A percentile compares a stretch with the other conserved stretches of the same genome.
Conservation (phyloP, 2,797 vertebrate species). For the Sarcoramphus papa region DNA sequence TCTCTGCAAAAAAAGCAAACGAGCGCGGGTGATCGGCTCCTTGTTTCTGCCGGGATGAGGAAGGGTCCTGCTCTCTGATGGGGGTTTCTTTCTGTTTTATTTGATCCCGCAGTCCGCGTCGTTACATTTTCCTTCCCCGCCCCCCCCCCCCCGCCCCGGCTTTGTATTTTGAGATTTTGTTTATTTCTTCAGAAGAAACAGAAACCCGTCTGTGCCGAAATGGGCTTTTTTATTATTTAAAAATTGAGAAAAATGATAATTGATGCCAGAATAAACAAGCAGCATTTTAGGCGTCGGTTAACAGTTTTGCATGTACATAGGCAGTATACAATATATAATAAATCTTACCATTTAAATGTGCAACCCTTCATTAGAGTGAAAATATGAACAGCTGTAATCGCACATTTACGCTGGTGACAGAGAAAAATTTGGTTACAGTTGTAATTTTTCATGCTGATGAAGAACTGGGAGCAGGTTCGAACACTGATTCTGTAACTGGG, state of each 20-base stretch:
- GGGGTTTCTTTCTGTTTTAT: neutral
- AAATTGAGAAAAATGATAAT: constrained; percentile 73
- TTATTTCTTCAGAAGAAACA: constrained; percentile 48
- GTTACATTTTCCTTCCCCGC: neutral
- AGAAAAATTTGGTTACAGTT: constrained; percentile 71
- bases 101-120: neutral
- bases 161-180: constrained; percentile 51
- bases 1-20: constrained; percentile 23
- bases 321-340: constrained; percentile 62
- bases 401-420: constrained; percentile 68
- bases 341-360: constrained; percentile 76
- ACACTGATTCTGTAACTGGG: constrained; percentile 34
- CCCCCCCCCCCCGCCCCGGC: neutral
- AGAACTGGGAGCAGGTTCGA: constrained; percentile 62
- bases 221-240: constrained; percentile 46
- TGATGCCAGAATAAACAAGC: constrained; percentile 71
- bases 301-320: constrained; percentile 64
- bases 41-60: constrained; percentile 33
- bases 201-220: constrained; percentile 43
- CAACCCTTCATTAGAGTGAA: constrained; percentile 77
- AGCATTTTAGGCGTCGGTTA: constrained; percentile 62
- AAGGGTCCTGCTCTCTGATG: neutral
- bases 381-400: constrained; percentile 80
- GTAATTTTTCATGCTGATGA: constrained; percentile 72
- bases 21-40: constrained; percentile 37